Conservation (phyloP, 2,888 invertebrate genomes). For the Phaedon cochleariae region DNA sequence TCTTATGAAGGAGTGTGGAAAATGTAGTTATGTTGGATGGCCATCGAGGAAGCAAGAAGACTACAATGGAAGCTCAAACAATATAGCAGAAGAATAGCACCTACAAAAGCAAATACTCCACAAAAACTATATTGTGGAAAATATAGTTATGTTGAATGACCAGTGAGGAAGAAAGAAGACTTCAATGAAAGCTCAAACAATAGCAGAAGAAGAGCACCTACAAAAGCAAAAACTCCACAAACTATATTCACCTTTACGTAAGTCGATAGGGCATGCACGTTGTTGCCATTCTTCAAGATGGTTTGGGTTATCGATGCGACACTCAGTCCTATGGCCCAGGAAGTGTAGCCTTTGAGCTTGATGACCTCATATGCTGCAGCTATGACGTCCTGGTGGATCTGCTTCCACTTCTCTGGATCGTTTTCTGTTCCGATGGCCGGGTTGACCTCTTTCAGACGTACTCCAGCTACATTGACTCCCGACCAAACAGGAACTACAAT, state of each 20-base stretch:
- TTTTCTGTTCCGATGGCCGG: conserved; percentile 74
- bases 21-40: no score
- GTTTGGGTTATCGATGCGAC: conserved; percentile 75
- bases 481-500: conserved; percentile 97
- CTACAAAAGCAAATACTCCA: no score
- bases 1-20: no score
- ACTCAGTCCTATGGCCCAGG: conserved; percentile 89
- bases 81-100: no score
- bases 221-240: conserved; percentile 4
- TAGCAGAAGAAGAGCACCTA: not conserved
- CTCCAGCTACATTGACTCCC: conserved; percentile 91
- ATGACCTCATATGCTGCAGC: conserved; percentile 89
- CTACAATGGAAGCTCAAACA: no score
- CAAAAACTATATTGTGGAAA: no score
- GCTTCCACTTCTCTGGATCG: conserved; percentile 82
- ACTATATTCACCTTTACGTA: conserved; percentile 72
- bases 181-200: no score
- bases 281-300: conserved; percentile 76
- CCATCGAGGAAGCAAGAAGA: no score
- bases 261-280: conserved; percentile 82
- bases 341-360: conserved; percentile 88
- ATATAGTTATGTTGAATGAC: no score
- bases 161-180: no score
- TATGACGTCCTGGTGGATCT: conserved; percentile 83
- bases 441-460: conserved; percentile 80